Evolutionary conservation across 92 coral and sea anemone genomes (phyloP).

Genomic region (Paramuricea clavata): DNA sequence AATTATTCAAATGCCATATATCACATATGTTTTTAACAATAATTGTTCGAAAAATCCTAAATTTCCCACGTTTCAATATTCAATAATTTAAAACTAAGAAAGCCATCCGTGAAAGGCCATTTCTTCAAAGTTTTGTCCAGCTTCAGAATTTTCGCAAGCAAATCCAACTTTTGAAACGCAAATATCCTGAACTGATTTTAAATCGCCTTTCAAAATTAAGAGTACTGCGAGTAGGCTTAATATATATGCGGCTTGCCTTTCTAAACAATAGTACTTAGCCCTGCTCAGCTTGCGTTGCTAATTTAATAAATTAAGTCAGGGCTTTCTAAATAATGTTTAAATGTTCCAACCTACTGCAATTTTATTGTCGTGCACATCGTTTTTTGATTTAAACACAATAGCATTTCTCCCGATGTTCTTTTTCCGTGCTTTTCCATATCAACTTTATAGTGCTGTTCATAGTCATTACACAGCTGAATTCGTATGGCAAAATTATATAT

Average conservation of each 20-base stretch:
- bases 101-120: neutral
- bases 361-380: neutral
- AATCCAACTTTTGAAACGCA: neutral
- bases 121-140: neutral
- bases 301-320: too few relatives aligned
- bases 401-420: neutral
- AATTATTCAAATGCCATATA: too few relatives aligned
- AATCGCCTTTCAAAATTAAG: neutral
- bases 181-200: too few relatives aligned
- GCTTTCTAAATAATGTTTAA: too few relatives aligned
- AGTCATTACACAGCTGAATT: slow-evolving; percentile 4
- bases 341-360: too few relatives aligned
- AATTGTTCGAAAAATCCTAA: too few relatives aligned
- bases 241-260: neutral
- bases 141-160: too few relatives aligned
- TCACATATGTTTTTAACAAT: too few relatives aligned
- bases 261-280: neutral
- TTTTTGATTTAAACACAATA: neutral
- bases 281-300: neutral
- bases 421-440: neutral
- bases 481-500: neutral
- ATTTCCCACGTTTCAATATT: too few relatives aligned
- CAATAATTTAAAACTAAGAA: too few relatives aligned
- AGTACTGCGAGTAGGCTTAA: neutral
- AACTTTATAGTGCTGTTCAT: neutral